These are phyloP conservation scores for Diabrotica undecimpunctata DNA, from an alignment of 1,140 invertebrate species.

Conservation along the genomic window DNA sequence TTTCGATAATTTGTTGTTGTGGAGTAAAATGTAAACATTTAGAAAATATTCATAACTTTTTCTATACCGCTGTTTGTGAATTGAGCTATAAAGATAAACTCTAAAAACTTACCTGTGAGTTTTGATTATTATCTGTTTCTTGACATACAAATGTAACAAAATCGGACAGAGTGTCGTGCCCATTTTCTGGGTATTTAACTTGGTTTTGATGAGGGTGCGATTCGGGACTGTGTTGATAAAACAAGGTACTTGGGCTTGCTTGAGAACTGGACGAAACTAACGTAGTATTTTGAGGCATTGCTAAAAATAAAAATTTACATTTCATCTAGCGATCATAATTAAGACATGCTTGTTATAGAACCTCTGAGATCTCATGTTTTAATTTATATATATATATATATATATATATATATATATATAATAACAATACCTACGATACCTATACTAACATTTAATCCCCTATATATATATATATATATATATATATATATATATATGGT, in stretches of 20 bases:
- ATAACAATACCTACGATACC: no score
- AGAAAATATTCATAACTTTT: no score
- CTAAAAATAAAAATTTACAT: constrained; percentile 32
- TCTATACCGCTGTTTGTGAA: no score
- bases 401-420: no score
- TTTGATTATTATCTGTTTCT: constrained; percentile 80
- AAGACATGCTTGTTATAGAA: no score
- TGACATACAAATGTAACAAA: constrained; percentile 96
- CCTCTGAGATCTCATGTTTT: no score
- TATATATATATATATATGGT: no score
- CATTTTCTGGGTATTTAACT: constrained; percentile 77
- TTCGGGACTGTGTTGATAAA: constrained; percentile 53
- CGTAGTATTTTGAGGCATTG: constrained; percentile 47
- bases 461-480: no score
- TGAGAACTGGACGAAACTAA: constrained; percentile 48
- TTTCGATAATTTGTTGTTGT: no score
- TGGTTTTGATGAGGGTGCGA: constrained; percentile 46
- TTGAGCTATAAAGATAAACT: background rate
- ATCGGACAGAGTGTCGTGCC: constrained; percentile 87
- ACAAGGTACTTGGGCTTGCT: constrained; percentile 50
- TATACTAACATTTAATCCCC: no score
- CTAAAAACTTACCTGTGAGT: constrained; percentile 63
- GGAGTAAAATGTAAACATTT: no score
- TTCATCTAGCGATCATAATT: background rate
- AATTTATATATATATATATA: no score